These are phyloP conservation scores for Metopia argyrocephala DNA, from an alignment of 2,888 invertebrate genomes.

Conservation along the genomic window DNA sequence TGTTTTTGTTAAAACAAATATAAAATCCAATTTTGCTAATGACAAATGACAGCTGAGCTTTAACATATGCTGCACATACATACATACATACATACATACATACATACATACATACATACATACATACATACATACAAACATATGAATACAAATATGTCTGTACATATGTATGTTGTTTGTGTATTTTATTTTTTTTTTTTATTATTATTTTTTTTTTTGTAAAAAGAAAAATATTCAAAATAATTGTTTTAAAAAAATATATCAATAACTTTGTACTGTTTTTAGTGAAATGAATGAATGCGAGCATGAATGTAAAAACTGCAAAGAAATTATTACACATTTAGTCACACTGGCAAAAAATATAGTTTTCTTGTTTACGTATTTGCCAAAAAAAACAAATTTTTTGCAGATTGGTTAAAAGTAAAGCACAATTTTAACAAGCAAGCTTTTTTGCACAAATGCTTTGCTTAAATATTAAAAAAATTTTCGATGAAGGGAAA, in stretches of 20 bases:
- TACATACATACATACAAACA: too few species aligned
- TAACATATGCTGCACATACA: conserved; percentile 44
- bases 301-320: not conserved
- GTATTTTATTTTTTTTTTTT: not conserved
- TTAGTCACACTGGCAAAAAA: not conserved
- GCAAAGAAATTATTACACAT: not conserved
- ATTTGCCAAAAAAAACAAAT: too few species aligned
- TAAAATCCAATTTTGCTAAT: conserved; percentile 62
- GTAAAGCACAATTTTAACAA: too few species aligned
- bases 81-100: not conserved
- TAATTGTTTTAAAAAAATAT: conserved; percentile 13
- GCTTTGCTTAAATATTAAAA: too few species aligned
- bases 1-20: conserved; percentile 51
- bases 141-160: too few species aligned
- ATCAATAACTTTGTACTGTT: conserved; percentile 8
- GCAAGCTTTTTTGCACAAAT: too few species aligned
- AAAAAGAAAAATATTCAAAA: not conserved
- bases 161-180: not conserved
- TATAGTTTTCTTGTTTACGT: too few species aligned
- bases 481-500: too few species aligned
- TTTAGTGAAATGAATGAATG: not conserved
- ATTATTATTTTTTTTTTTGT: not conserved
- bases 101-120: too few species aligned
- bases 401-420: too few species aligned
- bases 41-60: conserved; percentile 64